Evolutionary conservation across 1,140 invertebrate species (phyloP).

Genomic region (Megathymus violae): DNA sequence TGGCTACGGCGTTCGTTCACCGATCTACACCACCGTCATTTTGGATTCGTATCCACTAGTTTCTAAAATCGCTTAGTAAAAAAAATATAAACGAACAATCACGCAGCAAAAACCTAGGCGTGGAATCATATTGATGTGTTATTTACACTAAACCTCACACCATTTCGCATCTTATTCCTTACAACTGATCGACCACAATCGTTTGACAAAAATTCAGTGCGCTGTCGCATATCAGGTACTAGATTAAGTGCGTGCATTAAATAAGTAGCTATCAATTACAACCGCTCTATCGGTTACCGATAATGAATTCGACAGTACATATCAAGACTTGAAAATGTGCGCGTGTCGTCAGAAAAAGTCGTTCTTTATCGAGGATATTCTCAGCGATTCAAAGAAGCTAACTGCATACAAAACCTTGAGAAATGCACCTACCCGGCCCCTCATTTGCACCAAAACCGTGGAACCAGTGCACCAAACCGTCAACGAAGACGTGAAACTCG

Average conservation of each 20-base stretch:
- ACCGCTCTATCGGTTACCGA: conserved; percentile 58
- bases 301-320: conserved; percentile 70
- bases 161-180: conserved; percentile 29
- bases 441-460: conserved; percentile 40
- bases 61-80: no score
- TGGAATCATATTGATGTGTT: no score
- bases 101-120: conserved; percentile 6
- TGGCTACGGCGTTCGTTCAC: no score
- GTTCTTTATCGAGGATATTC: conserved; percentile 75
- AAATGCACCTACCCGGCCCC: conserved; percentile 50
- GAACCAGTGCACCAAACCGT: background rate
- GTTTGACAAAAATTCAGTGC: conserved; percentile 5
- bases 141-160: conserved; percentile 13
- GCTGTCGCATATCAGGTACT: conserved; percentile 49
- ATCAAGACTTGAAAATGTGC: conserved; percentile 65
- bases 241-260: conserved; percentile 75
- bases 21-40: no score
- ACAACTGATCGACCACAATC: conserved; percentile 7
- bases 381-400: conserved; percentile 54
- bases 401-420: conserved; percentile 49
- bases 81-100: background rate
- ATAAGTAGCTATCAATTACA: conserved; percentile 80
- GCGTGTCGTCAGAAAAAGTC: conserved; percentile 73
- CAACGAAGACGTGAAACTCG: conserved; percentile 39
- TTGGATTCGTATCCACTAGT: no score